These are phyloP conservation scores for Kobus ellipsiprymnus DNA, from an alignment of 2,113 vertebrate species.

Conservation along the genomic window DNA sequence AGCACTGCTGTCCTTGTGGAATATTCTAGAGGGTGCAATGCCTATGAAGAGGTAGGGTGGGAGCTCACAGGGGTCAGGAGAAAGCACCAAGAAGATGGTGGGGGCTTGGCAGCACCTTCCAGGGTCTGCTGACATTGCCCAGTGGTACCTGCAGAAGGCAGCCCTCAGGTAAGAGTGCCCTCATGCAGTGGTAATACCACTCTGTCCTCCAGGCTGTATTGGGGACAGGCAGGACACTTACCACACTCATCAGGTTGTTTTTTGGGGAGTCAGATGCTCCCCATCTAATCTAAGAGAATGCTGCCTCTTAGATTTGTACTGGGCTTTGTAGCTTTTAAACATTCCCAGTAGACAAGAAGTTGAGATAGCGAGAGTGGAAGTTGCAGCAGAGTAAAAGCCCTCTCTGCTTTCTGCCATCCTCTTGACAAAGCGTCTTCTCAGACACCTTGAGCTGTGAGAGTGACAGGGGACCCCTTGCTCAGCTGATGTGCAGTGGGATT, in stretches of 20 bases:
- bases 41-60: not conserved
- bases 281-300: not conserved
- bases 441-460: constrained; percentile 22
- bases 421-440: constrained; percentile 26
- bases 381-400: constrained; percentile 13
- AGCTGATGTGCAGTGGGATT: not conserved
- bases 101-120: not conserved
- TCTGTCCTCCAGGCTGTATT: not conserved
- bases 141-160: not conserved
- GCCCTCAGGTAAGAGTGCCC: not conserved
- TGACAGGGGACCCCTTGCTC: not conserved
- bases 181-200: not conserved
- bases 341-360: constrained; percentile 47
- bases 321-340: constrained; percentile 63
- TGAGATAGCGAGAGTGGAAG: not conserved
- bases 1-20: not conserved
- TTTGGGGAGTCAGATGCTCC: constrained; percentile 54
- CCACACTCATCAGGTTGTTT: not conserved
- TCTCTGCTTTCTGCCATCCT: constrained; percentile 53
- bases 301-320: constrained; percentile 42
- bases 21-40: not conserved
- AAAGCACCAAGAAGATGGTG: not conserved
- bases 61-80: not conserved
- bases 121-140: not conserved
- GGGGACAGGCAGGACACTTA: not conserved